These are phyloP conservation scores for Hirundichthys speculiger DNA, from an alignment of 2,113 vertebrate genomes.

Conservation along the genomic window DNA sequence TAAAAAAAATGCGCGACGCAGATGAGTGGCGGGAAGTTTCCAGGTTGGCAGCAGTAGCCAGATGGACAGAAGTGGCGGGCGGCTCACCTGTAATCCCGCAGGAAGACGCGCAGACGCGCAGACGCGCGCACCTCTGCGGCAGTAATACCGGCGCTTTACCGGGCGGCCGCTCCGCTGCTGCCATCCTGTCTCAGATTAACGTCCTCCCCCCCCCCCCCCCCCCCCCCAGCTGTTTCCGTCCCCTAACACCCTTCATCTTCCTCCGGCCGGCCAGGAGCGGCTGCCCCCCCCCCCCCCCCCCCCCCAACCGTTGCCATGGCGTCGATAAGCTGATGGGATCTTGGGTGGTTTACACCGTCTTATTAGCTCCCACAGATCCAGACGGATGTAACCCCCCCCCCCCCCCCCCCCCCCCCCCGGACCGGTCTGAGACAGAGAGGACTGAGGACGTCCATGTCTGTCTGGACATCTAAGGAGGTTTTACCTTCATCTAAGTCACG, in stretches of 20 bases:
- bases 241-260: slow-evolving; percentile 76
- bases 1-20: slow-evolving; percentile 4
- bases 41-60: slow-evolving; percentile 20
- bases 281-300: no score
- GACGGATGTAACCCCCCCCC: no score
- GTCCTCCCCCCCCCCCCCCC: slow-evolving; percentile 67
- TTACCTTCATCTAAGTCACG: no score
- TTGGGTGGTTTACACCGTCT: no score
- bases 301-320: no score
- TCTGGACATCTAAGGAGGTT: no score
- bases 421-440: no score
- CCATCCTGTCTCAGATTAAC: slow-evolving; percentile 79
- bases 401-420: no score
- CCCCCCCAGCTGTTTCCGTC: slow-evolving; percentile 77
- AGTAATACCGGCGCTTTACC: slow-evolving; percentile 77
- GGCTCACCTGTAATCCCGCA: slow-evolving; percentile 59
- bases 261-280: slow-evolving; percentile 37
- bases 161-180: slow-evolving; percentile 68
- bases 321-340: no score
- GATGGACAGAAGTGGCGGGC: slow-evolving; percentile 51
- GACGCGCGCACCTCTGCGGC: slow-evolving; percentile 50
- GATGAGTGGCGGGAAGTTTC: neutral
- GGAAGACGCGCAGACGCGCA: slow-evolving; percentile 58
- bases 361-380: no score
- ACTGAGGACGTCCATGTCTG: no score